Percentiles rank a stretch among this genome's conserved stretches.
phyloP scores from a whole-genome alignment of 2,888 invertebrate genomes.

The Sphaerophoria taeniata region DNA sequence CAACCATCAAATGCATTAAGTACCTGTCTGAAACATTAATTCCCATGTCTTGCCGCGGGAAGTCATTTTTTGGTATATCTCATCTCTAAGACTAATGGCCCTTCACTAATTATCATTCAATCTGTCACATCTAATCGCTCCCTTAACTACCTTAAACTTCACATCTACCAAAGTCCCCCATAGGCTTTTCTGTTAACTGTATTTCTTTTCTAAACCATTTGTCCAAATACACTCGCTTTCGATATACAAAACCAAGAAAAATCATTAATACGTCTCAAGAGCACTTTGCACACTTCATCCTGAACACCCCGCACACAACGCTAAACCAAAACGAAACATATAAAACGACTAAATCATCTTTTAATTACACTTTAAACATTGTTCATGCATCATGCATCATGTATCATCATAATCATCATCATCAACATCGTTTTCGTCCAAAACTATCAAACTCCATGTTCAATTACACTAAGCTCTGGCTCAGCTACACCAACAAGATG shows the following conservation, averaged over 20 bases:
- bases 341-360: conserved; percentile 71
- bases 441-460: conserved; percentile 37
- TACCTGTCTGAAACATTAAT: background rate
- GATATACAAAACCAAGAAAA: background rate
- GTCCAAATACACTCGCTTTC: conserved; percentile 25
- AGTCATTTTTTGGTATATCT: background rate
- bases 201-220: conserved; percentile 47
- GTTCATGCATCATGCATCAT: conserved; percentile 48
- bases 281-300: conserved; percentile 5
- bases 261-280: conserved; percentile 41
- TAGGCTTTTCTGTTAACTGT: conserved; percentile 41
- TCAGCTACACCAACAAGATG: conserved; percentile 53
- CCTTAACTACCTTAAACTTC: conserved; percentile 10
- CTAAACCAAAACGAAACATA: conserved; percentile 25
- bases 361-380: conserved; percentile 67
- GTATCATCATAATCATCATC: conserved; percentile 49
- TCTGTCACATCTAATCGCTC: conserved; percentile 66
- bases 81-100: conserved; percentile 20
- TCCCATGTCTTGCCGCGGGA: conserved; percentile 17
- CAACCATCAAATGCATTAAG: background rate
- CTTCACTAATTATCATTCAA: conserved; percentile 58
- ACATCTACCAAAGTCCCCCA: conserved; percentile 30
- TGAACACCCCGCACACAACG: background rate
- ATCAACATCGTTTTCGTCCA: conserved; percentile 41
- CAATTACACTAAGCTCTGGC: conserved; percentile 63